Percentiles rank a stretch among this genome's conserved stretches.
Evolutionary conservation across 2,888 invertebrate genomes (phyloP).

Genomic region (Drosophila putrida): DNA sequence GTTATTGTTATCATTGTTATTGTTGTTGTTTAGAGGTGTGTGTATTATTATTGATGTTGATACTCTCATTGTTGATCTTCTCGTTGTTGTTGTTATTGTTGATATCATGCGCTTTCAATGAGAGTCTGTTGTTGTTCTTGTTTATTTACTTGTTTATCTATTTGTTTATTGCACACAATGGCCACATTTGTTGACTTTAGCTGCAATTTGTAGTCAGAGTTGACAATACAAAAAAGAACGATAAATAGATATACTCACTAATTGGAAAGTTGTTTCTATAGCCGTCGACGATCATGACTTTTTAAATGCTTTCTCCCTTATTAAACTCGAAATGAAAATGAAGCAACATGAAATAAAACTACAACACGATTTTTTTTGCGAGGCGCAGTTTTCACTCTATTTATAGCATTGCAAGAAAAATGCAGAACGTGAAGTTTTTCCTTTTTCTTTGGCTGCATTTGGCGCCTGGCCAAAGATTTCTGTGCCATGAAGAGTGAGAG

Average conservation of each 20-base stretch:
- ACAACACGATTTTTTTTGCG: constrained; percentile 25
- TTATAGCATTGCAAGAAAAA: constrained; percentile 64
- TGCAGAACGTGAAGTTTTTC: constrained; percentile 63
- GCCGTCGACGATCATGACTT: constrained; percentile 12
- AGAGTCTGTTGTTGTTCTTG: constrained; percentile 31
- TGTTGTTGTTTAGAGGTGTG: constrained; percentile 30
- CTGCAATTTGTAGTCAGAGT: constrained; percentile 35
- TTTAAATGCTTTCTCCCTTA: constrained; percentile 39
- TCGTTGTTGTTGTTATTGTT: constrained; percentile 31
- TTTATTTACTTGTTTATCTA: constrained; percentile 32
- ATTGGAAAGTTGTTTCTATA: constrained; percentile 39
- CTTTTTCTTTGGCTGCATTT: constrained; percentile 56
- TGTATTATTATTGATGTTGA: constrained; percentile 32
- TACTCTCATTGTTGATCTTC: constrained; percentile 17
- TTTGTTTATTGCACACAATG: constrained; percentile 52
- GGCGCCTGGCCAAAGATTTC: constrained; percentile 71
- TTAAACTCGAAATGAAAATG: constrained; percentile 29
- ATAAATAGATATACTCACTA: constrained; percentile 33
- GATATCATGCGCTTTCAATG: constrained; percentile 39
- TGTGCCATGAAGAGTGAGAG: constrained; percentile 33
- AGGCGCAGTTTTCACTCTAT: constrained; percentile 72
- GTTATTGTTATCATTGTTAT: constrained; percentile 41
- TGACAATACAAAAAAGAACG: constrained; percentile 46
- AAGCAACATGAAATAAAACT: constrained; percentile 16
- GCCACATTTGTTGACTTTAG: constrained; percentile 49